Conservation (phyloP, 23 tunicate species). For the Trididemnum clinides region DNA sequence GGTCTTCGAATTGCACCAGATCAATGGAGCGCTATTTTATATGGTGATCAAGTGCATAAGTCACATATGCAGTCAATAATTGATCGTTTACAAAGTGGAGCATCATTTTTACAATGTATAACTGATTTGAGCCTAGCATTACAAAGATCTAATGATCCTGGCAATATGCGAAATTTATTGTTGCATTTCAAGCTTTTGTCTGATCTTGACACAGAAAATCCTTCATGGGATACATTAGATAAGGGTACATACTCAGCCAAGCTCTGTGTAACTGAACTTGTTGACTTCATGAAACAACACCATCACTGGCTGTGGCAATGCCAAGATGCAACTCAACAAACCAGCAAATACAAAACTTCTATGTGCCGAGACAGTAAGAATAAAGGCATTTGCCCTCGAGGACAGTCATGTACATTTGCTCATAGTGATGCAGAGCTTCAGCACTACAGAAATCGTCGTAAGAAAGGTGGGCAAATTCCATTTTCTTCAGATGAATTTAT, state of each 20-base stretch:
- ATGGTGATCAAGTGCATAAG: conserved; percentile 87
- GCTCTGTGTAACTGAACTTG: conserved; percentile 43
- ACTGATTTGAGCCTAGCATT: conserved; percentile 63
- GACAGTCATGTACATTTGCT: conserved; percentile 84
- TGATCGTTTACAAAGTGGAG: conserved; percentile 81
- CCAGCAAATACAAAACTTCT: conserved; percentile 80
- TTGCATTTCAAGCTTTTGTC: conserved; percentile 53
- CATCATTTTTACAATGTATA: conserved; percentile 49
- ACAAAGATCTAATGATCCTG: conserved; percentile 54
- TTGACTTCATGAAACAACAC: conserved; percentile 48
- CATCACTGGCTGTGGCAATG: conserved; percentile 61
- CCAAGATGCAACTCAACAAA: conserved; percentile 72
- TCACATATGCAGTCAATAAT: conserved; percentile 93
- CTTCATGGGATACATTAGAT: conserved; percentile 46
- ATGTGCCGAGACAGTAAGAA: conserved; percentile 78
- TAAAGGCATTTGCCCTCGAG: conserved; percentile 90
- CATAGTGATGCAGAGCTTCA: conserved; percentile 89
- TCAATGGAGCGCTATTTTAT: conserved; percentile 92
- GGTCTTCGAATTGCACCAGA: conserved; percentile 92
- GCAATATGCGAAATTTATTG: conserved; percentile 40
- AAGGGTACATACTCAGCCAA: conserved; percentile 49
- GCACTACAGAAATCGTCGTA: conserved; percentile 58
- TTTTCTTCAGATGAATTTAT: neutral
- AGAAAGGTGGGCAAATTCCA: conserved; percentile 51
- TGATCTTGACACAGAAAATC: conserved; percentile 40